Evolutionary conservation across 2,888 invertebrate species (phyloP).

Genomic region (Epistrophe grossulariae): DNA sequence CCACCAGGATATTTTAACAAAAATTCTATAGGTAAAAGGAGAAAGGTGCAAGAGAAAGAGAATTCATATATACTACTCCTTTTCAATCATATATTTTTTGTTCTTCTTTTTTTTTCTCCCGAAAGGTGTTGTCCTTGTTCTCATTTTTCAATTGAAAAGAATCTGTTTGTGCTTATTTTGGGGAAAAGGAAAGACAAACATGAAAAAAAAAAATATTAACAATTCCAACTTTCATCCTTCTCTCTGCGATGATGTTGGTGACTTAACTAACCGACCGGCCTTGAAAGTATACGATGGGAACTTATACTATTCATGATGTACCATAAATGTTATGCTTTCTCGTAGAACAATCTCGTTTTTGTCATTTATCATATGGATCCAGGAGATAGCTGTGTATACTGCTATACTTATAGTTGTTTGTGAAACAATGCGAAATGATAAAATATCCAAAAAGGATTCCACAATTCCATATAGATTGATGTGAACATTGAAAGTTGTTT

Average conservation of each 20-base stretch:
- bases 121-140: slow-evolving; percentile 68
- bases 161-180: slow-evolving; percentile 44
- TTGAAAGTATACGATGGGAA: neutral
- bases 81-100: slow-evolving; percentile 26
- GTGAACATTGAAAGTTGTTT: neutral
- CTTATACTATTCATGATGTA: neutral
- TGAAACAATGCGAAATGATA: slow-evolving; percentile 26
- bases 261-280: neutral
- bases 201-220: slow-evolving; percentile 7
- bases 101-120: slow-evolving; percentile 3
- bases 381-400: neutral
- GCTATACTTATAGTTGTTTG: slow-evolving; percentile 1
- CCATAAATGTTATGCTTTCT: slow-evolving; percentile 46
- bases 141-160: slow-evolving; percentile 64
- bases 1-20: slow-evolving; percentile 67
- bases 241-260: no score
- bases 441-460: slow-evolving; percentile 36
- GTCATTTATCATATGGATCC: slow-evolving; percentile 52
- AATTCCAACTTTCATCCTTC: slow-evolving; percentile 49
- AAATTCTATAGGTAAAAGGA: slow-evolving; percentile 38
- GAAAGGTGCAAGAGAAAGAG: slow-evolving; percentile 26
- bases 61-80: slow-evolving; percentile 26
- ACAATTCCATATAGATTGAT: slow-evolving; percentile 25
- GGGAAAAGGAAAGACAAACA: neutral
- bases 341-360: slow-evolving; percentile 28